Base-by-base conservation (phyloP, 1,140 invertebrate genomes). In the Lordiphosa stackelbergi region DNA sequence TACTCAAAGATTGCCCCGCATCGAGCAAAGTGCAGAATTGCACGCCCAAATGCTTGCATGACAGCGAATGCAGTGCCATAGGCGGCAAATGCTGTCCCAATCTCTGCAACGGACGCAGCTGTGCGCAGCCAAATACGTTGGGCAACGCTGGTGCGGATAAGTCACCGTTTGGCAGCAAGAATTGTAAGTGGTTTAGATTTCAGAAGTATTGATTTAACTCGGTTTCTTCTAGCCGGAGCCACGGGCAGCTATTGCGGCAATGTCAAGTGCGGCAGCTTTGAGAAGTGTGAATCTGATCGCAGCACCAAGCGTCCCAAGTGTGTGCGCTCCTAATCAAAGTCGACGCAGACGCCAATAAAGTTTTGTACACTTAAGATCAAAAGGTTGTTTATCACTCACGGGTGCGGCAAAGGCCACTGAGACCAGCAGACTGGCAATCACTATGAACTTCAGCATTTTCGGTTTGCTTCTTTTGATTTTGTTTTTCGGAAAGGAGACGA, bases 11-110 rank as follows among this genome's bases (percentile, higher is more conserved):
- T 59, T 94, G 93, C 78, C 93, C 93, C 5, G 71, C 91, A 1
- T 89, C 89, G 10, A 91, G 90, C 11, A 91, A 91, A 69, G 90
- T 93, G 48, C 89, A 89, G 42, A 90, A 89, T 48, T 94, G 93
- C 71, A 91, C 86, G 40, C 92, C 92, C 2, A 92, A 91, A 75
- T 94, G 93, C 68, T 84, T 89, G 38, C 90, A 91, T 43, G 91
- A 93, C 73, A 90, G 89, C 60, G 90, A 93, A 63, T 94, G 93
- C 85, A 89, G 87, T 45, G 70, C 86, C 40, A 87, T 89, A 61
- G 92, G 89, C 66, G 89, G 91, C 78, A 91, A 91, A 66, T 94
- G 93, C 85, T 94, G 93, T 68, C 89, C 91, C 3, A 93, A 94
- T 86, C 87, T 90, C 55, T 94, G 93, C 85, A 92, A 93, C 64